phyloP scores from a whole-genome alignment of 2,888 invertebrate genomes.

The Leucophora obtusa region DNA sequence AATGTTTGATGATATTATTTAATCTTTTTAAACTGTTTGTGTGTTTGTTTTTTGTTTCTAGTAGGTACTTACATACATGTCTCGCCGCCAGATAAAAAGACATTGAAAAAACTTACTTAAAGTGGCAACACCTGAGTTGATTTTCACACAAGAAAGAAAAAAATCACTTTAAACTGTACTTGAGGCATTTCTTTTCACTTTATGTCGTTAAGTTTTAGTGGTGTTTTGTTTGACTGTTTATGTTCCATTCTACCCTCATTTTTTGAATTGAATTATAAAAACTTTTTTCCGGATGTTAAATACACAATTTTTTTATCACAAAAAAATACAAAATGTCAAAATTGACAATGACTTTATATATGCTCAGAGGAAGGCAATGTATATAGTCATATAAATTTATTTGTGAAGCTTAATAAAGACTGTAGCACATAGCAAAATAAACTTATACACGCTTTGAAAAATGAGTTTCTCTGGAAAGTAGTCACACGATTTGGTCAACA shows the following conservation, averaged over 20 bases:
- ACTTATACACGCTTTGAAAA: no score
- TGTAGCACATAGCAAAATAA: no score
- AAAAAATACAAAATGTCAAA: no score
- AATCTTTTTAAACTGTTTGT: no score
- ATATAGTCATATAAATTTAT: no score
- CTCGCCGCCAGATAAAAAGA: slow-evolving; percentile 5
- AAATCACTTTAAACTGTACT: slow-evolving; percentile 30
- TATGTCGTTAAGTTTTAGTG: slow-evolving; percentile 22
- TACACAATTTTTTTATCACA: not conserved
- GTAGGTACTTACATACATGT: no score
- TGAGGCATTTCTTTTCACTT: slow-evolving; percentile 27
- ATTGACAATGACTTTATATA: no score
- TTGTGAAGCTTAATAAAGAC: no score
- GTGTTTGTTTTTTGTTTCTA: no score
- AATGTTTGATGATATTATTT: slow-evolving; percentile 5
- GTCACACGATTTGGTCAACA: no score
- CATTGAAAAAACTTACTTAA: not conserved
- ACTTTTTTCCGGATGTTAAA: slow-evolving; percentile 6
- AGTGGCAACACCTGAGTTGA: not conserved
- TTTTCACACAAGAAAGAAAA: not conserved
- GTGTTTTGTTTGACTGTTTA: slow-evolving; percentile 27
- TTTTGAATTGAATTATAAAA: slow-evolving; percentile 24
- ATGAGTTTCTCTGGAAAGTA: no score
- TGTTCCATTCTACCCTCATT: slow-evolving; percentile 5
- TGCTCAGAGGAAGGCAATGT: no score